Conservation (phyloP, 2,888 invertebrate species). For the Parascotia fuliginaria region DNA sequence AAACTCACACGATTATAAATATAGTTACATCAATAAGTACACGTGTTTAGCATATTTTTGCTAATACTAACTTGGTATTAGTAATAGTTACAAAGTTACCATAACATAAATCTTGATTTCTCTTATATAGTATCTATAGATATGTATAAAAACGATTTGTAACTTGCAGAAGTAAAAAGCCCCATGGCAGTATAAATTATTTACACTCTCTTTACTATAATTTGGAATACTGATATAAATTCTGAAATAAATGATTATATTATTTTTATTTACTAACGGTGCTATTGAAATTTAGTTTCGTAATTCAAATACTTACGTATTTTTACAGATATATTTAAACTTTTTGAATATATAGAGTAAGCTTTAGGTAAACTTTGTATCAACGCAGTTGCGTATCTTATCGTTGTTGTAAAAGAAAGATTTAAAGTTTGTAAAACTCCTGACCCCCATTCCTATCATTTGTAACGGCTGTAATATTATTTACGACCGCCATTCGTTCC, state of each 20-base stretch:
- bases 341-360: conserved; percentile 44
- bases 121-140: too few relatives aligned
- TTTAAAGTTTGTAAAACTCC: conserved; percentile 38
- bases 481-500: conserved; percentile 32
- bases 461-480: conserved; percentile 40
- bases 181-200: conserved; percentile 20
- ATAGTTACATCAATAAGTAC: too few relatives aligned
- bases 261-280: too few relatives aligned
- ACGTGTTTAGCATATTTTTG: too few relatives aligned
- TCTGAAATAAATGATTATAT: too few relatives aligned
- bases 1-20: too few relatives aligned
- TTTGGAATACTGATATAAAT: too few relatives aligned
- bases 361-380: conserved; percentile 22
- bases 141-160: conserved; percentile 3
- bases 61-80: too few relatives aligned
- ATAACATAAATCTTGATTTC: too few relatives aligned
- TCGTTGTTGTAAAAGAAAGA: conserved; percentile 43
- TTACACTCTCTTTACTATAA: conserved; percentile 11
- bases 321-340: conserved; percentile 16
- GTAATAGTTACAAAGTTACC: too few relatives aligned
- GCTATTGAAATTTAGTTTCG: conserved; percentile 22
- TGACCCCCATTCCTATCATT: conserved; percentile 33
- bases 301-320: conserved; percentile 13
- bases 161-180: conserved; percentile 8
- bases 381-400: conserved; percentile 40